These are phyloP conservation scores for Drosophila quasianomalipes DNA, from an alignment of 2,888 invertebrate species.

Conservation along the genomic window DNA sequence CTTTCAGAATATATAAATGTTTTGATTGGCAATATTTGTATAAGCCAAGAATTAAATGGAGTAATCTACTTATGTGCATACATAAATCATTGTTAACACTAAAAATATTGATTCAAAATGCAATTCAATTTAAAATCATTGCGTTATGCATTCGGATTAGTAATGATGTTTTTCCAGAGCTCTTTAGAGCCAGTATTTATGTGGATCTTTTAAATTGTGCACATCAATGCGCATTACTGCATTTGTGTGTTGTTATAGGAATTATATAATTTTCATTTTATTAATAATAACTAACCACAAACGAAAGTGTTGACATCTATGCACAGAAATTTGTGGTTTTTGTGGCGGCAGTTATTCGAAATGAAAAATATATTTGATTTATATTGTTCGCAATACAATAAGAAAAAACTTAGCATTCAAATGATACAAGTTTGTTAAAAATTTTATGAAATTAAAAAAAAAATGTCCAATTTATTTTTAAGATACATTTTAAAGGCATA, in stretches of 20 bases:
- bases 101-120: not conserved
- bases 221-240: not conserved
- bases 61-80: not conserved
- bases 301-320: constrained; percentile 51
- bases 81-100: not conserved
- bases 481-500: not conserved
- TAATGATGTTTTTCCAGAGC: not conserved
- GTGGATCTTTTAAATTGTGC: not conserved
- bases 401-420: not conserved
- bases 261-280: constrained; percentile 12
- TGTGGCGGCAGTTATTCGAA: constrained; percentile 38
- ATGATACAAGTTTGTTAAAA: not conserved
- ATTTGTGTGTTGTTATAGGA: not conserved
- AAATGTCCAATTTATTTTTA: not conserved
- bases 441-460: not conserved
- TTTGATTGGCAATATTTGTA: not conserved
- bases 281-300: constrained; percentile 42
- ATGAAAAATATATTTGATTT: constrained; percentile 1
- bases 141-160: not conserved
- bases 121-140: constrained; percentile 1
- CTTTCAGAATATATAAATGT: not conserved
- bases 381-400: not conserved
- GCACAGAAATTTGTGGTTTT: constrained; percentile 22
- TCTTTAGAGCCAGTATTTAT: not conserved
- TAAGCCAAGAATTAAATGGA: not conserved